Percentiles rank a stretch among this genome's conserved stretches.
Evolutionary conservation across 2,888 invertebrate genomes (phyloP).

Genomic region (Aricia artaxerxes): DNA sequence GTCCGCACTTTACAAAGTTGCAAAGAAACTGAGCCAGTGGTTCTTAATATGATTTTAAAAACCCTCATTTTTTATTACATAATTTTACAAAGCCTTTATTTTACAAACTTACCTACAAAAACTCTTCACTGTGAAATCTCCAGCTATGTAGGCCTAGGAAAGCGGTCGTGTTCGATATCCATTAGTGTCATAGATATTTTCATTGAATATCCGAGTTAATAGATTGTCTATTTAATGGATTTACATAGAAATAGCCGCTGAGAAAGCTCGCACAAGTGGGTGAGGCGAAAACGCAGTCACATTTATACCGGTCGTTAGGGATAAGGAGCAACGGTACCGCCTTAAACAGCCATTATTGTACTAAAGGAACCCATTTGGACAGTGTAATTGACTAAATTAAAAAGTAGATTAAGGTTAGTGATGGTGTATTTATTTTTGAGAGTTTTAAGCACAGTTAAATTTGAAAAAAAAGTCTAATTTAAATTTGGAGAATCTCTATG

Average conservation of each 20-base stretch:
- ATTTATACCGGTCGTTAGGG: slow-evolving; percentile 3
- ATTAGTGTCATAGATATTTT: slow-evolving; percentile 16
- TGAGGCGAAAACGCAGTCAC: slow-evolving; percentile 6
- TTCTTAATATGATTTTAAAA: too few relatives aligned
- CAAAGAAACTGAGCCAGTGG: too few relatives aligned
- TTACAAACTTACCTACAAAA: not conserved
- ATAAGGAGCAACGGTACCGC: not conserved
- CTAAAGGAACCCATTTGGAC: not conserved
- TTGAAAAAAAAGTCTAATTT: too few relatives aligned
- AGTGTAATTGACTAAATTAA: not conserved
- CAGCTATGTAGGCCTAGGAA: slow-evolving; percentile 12
- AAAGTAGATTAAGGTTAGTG: not conserved
- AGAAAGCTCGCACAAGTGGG: slow-evolving; percentile 17
- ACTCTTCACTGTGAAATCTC: not conserved
- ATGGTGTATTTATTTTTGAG: too few relatives aligned
- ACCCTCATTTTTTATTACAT: too few relatives aligned
- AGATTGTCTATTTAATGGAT: slow-evolving; percentile 28
- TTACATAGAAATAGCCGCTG: slow-evolving; percentile 19
- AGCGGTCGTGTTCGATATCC: not conserved
- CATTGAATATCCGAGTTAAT: slow-evolving; percentile 9
- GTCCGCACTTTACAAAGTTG: too few relatives aligned
- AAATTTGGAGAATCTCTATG: too few relatives aligned
- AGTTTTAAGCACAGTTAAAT: too few relatives aligned
- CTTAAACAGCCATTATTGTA: slow-evolving; percentile 6
- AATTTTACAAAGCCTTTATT: too few relatives aligned